phyloP scores from a whole-genome alignment of 1,140 invertebrate species.

The Drosophila rhopaloa region DNA sequence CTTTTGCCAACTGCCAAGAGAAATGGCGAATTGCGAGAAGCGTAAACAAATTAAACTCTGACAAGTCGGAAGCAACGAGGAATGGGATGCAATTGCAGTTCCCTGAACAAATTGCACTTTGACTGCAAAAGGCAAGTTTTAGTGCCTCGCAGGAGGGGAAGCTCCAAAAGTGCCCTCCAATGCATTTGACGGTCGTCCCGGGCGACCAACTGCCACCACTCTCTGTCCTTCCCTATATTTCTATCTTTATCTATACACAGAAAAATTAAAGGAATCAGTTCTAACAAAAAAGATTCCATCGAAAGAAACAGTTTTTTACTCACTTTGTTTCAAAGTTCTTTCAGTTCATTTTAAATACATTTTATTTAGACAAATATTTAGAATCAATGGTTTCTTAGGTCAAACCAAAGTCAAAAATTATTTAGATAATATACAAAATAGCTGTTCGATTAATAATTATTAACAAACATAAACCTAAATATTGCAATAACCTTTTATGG shows the following conservation, averaged over 20 bases:
- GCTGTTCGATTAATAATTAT: too few relatives aligned
- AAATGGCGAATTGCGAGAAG: conserved; percentile 53
- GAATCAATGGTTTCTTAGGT: too few relatives aligned
- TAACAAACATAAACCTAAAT: too few relatives aligned
- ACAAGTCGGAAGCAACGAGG: conserved; percentile 35
- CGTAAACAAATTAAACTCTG: conserved; percentile 75
- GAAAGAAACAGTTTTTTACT: too few relatives aligned
- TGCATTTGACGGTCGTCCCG: conserved; percentile 74
- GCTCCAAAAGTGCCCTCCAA: conserved; percentile 55
- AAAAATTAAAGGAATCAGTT: not conserved
- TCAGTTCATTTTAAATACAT: too few relatives aligned
- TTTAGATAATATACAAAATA: too few relatives aligned
- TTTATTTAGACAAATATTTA: too few relatives aligned
- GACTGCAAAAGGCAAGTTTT: conserved; percentile 76
- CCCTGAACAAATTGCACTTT: conserved; percentile 76
- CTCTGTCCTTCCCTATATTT: not conserved
- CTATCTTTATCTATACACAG: conserved; percentile 9
- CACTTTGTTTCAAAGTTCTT: too few relatives aligned
- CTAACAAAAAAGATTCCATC: too few relatives aligned
- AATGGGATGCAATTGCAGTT: conserved; percentile 48
- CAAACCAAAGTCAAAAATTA: too few relatives aligned
- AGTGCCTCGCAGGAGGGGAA: conserved; percentile 39
- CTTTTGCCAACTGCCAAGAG: conserved; percentile 49
- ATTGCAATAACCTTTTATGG: too few relatives aligned
- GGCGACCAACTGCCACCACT: conserved; percentile 56